A percentile compares a stretch with the other conserved stretches of the same genome.
Evolutionary conservation across 2,888 invertebrate species (phyloP).

Genomic region (Athripsodes cinereus): DNA sequence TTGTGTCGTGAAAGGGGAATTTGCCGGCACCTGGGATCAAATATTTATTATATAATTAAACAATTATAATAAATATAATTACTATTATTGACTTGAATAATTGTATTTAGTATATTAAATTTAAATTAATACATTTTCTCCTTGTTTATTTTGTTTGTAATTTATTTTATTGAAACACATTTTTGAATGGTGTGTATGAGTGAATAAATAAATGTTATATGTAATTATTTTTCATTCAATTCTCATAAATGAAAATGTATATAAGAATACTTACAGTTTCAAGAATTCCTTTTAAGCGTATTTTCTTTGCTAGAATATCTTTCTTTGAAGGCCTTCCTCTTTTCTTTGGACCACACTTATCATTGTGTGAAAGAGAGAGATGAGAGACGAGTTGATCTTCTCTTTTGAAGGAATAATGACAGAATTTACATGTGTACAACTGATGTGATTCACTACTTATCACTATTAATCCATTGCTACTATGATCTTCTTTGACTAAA

Average conservation of each 20-base stretch:
- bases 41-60: too few relatives aligned
- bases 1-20: too few relatives aligned
- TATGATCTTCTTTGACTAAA: neutral
- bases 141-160: too few relatives aligned
- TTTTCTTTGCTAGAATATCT: slow-evolving; percentile 21
- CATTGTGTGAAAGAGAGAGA: slow-evolving; percentile 21
- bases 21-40: too few relatives aligned
- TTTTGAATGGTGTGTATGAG: too few relatives aligned
- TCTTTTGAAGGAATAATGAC: slow-evolving; percentile 18
- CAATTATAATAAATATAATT: too few relatives aligned
- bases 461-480: neutral
- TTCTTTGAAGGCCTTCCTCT: slow-evolving; percentile 37
- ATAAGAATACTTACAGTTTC: slow-evolving; percentile 17
- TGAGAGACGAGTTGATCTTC: slow-evolving; percentile 24
- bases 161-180: too few relatives aligned
- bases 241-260: neutral
- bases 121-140: too few relatives aligned
- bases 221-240: too few relatives aligned
- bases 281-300: slow-evolving; percentile 21
- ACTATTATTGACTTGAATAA: too few relatives aligned
- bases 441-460: neutral
- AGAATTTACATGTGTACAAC: slow-evolving; percentile 19
- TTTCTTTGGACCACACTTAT: slow-evolving; percentile 39
- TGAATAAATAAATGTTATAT: too few relatives aligned
- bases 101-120: too few relatives aligned